These are phyloP conservation scores for Zaprionus africanus DNA, from an alignment of 1,140 invertebrate species.

Conservation along the genomic window DNA sequence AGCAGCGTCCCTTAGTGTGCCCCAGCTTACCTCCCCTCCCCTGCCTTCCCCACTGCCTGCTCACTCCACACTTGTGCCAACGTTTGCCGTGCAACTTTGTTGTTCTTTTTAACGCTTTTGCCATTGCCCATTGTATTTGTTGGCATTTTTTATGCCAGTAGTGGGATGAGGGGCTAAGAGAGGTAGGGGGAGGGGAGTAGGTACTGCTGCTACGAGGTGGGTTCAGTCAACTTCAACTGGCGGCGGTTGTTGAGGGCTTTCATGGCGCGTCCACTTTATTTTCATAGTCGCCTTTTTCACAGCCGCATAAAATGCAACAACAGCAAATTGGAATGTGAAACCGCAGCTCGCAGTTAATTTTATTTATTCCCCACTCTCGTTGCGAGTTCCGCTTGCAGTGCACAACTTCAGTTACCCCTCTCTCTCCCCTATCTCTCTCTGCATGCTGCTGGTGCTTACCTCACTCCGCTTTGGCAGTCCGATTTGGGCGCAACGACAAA, in stretches of 20 bases:
- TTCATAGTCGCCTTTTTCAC: constrained; percentile 80
- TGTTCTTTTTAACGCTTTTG: constrained; percentile 79
- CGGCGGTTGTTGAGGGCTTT: constrained; percentile 46
- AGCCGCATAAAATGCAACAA: constrained; percentile 81
- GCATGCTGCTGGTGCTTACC: constrained; percentile 14
- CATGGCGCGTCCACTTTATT: constrained; percentile 73
- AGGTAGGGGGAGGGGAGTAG: not conserved
- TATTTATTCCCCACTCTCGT: constrained; percentile 64
- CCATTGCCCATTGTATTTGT: constrained; percentile 77
- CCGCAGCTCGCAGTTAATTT: constrained; percentile 80
- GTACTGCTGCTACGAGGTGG: not conserved
- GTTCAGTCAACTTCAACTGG: constrained; percentile 30
- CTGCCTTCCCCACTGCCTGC: not conserved
- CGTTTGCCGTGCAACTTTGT: constrained; percentile 64
- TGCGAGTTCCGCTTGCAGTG: not conserved
- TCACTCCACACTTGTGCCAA: not conserved
- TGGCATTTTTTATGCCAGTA: constrained; percentile 63
- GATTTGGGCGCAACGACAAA: constrained; percentile 61
- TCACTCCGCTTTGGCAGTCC: constrained; percentile 41
- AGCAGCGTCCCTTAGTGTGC: too few species aligned
- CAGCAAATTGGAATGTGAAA: constrained; percentile 82
- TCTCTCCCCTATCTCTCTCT: not conserved
- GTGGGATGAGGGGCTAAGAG: not conserved
- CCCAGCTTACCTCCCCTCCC: not conserved
- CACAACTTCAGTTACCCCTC: not conserved